Conservation (phyloP, 2,888 invertebrate genomes). For the Bellardia bayeri region DNA sequence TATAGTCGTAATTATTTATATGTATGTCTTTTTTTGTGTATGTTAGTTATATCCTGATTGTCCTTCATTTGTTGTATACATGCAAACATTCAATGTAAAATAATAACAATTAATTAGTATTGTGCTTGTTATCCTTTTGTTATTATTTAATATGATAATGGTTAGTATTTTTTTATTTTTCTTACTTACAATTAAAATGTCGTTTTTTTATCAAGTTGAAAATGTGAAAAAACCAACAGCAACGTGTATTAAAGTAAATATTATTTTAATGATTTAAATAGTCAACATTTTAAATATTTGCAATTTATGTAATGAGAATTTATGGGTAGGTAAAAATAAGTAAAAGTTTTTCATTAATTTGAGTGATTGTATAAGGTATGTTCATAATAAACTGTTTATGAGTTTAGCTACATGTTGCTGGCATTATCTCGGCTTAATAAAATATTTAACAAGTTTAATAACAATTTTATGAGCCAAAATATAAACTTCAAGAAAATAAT, state of each 20-base stretch:
- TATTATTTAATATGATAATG: slow-evolving; percentile 21
- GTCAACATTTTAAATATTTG: slow-evolving; percentile 6
- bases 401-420: too few relatives aligned
- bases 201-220: slow-evolving; percentile 5
- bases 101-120: slow-evolving; percentile 16
- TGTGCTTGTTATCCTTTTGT: slow-evolving; percentile 35
- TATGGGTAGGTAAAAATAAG: too few relatives aligned
- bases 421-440: too few relatives aligned
- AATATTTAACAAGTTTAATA: too few relatives aligned
- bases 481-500: too few relatives aligned
- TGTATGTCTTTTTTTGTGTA: background rate
- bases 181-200: background rate
- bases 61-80: background rate
- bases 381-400: too few relatives aligned
- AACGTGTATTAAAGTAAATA: slow-evolving; percentile 25
- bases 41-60: slow-evolving; percentile 21
- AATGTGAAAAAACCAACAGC: background rate
- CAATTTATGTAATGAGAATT: slow-evolving; percentile 7
- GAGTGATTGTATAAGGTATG: too few relatives aligned
- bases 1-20: slow-evolving; percentile 12
- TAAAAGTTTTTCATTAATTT: too few relatives aligned
- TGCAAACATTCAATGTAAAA: background rate
- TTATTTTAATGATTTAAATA: slow-evolving; percentile 44
- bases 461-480: too few relatives aligned
- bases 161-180: slow-evolving; percentile 2